These are phyloP conservation scores for Uromys caudimaculatus DNA, from an alignment of 2,797 vertebrate species.

Conservation along the genomic window DNA sequence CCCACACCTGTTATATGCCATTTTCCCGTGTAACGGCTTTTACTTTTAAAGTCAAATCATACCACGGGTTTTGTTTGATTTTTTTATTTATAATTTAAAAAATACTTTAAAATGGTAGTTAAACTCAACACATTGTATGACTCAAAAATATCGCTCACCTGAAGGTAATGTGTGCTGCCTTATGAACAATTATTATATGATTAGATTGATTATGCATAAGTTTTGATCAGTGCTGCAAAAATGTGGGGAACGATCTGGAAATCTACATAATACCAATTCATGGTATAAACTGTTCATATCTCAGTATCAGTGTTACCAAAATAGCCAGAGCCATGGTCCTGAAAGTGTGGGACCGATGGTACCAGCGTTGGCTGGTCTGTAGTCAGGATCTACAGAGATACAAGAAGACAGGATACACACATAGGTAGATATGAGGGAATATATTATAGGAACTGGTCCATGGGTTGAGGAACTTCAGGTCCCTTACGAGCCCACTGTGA, in stretches of 20 bases:
- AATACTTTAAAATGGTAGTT: neutral
- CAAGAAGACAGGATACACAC: neutral
- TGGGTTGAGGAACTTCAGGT: neutral
- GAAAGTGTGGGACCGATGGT: neutral
- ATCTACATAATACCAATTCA: neutral
- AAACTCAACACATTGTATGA: neutral
- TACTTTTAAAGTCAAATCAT: conserved; percentile 24
- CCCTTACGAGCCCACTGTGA: neutral
- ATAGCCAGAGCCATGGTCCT: neutral
- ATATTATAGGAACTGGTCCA: neutral
- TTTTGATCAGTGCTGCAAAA: neutral
- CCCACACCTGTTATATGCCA: neutral
- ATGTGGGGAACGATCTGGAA: neutral
- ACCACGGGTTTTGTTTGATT: neutral
- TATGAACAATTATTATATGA: neutral
- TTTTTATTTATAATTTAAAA: neutral
- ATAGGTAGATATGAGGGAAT: neutral
- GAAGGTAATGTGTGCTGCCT: neutral
- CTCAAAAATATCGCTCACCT: neutral
- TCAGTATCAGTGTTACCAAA: neutral
- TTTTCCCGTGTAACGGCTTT: neutral
- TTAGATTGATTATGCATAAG: neutral
- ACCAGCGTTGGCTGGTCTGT: neutral
- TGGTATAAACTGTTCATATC: neutral
- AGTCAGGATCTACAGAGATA: neutral